A percentile compares a stretch with the other conserved stretches of the same genome.
Evolutionary conservation across 2,888 invertebrate species (phyloP).

Genomic region (Cotesia congregata): DNA sequence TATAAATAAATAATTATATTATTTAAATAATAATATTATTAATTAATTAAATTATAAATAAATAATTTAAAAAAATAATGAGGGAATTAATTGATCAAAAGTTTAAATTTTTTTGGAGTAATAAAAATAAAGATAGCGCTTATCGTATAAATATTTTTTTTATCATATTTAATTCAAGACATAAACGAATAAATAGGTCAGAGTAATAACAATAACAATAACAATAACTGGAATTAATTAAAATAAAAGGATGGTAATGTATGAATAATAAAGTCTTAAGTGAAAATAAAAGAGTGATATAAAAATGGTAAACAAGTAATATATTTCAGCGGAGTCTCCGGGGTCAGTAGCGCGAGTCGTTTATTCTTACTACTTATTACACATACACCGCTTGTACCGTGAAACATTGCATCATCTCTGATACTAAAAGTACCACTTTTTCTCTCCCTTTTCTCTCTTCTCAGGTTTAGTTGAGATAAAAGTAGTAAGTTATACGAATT

Average conservation of each 20-base stretch:
- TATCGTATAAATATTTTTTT: too few species aligned
- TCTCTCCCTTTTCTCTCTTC: too few species aligned
- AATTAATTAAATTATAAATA: too few species aligned
- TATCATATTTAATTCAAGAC: too few species aligned
- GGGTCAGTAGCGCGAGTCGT: neutral
- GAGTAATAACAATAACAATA: too few species aligned
- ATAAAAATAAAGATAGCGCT: too few species aligned
- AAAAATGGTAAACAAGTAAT: neutral
- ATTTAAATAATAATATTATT: too few species aligned
- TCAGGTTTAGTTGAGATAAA: neutral
- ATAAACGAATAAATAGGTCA: too few species aligned
- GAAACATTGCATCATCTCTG: neutral
- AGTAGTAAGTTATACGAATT: conserved; percentile 25
- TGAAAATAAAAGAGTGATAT: neutral
- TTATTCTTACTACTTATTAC: neutral
- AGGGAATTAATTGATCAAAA: too few species aligned
- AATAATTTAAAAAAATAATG: too few species aligned
- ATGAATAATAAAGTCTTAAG: neutral
- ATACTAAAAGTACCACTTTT: conserved; percentile 5
- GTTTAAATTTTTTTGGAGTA: too few species aligned
- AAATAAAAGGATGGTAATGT: neutral
- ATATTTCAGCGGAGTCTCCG: neutral
- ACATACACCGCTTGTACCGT: neutral
- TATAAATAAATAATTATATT: too few species aligned
- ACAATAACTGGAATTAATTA: neutral